These are phyloP conservation scores for Percopsis transmontana DNA, from an alignment of 2,113 vertebrate species.

Conservation along the genomic window DNA sequence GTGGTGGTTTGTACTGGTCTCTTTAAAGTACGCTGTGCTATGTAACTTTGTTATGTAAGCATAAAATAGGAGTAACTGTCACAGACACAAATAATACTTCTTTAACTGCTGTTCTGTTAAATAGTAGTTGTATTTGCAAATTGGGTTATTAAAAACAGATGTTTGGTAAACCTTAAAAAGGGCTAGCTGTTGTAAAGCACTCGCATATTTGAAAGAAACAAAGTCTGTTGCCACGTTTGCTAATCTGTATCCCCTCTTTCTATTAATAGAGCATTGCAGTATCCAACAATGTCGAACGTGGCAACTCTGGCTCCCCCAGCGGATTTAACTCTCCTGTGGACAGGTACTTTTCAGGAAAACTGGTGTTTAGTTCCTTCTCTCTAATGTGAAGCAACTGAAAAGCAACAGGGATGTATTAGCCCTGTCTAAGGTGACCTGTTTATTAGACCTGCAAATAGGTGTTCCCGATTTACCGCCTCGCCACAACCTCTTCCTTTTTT, in stretches of 20 bases:
- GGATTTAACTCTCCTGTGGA: constrained; percentile 88
- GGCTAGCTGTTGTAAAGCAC: too few species aligned
- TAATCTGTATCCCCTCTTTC: constrained; percentile 17
- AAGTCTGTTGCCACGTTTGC: neutral
- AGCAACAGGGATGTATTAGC: constrained; percentile 18
- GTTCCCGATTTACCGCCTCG: too few species aligned
- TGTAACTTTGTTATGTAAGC: too few species aligned
- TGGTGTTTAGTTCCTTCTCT: neutral
- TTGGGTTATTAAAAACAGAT: too few species aligned
- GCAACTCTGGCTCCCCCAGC: constrained; percentile 68
- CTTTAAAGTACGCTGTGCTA: too few species aligned
- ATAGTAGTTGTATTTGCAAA: too few species aligned
- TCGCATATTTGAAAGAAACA: neutral
- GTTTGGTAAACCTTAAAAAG: too few species aligned
- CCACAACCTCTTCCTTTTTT: constrained; percentile 12
- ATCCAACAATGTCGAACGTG: constrained; percentile 69
- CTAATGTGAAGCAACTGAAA: constrained; percentile 2
- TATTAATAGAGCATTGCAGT: constrained; percentile 82
- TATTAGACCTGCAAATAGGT: too few species aligned
- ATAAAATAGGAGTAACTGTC: too few species aligned
- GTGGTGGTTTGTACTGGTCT: neutral
- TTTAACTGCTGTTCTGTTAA: too few species aligned
- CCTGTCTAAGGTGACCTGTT: constrained; percentile 1
- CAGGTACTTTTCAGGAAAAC: constrained; percentile 76
- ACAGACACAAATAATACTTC: too few species aligned